phyloP scores from a whole-genome alignment of 2,797 vertebrate genomes.

The Rhynchotus rufescens region DNA sequence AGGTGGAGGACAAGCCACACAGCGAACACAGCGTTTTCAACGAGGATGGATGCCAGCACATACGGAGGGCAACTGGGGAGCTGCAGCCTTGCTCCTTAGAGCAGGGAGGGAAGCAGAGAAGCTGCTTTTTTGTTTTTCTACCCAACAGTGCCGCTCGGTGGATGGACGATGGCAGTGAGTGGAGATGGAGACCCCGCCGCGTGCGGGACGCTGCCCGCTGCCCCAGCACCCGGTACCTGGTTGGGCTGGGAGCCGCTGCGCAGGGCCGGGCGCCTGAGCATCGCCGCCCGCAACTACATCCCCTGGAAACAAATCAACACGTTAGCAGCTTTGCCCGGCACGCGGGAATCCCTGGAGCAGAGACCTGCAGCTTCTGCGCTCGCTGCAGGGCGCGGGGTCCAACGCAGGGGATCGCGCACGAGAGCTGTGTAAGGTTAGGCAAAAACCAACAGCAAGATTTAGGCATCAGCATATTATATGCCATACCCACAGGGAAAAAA shows the following conservation, averaged over 20 bases:
- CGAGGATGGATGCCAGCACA: not conserved
- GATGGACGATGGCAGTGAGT: constrained; percentile 41
- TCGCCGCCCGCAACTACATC: constrained; percentile 85
- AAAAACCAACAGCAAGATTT: not conserved
- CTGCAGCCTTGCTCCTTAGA: not conserved
- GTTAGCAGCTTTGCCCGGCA: constrained; percentile 50
- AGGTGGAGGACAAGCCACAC: not conserved
- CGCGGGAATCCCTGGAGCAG: not conserved
- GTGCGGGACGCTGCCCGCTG: not conserved
- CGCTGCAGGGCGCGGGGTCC: not conserved
- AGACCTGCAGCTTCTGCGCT: not conserved
- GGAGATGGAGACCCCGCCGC: constrained; percentile 10
- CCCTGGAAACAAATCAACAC: constrained; percentile 81
- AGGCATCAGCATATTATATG: fast-evolving
- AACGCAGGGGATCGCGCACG: not conserved
- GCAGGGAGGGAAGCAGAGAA: not conserved
- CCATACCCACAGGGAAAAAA: not conserved
- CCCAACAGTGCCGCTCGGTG: constrained; percentile 83
- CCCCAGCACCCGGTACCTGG: constrained; percentile 84
- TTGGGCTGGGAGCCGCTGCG: constrained; percentile 85
- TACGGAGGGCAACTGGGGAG: not conserved
- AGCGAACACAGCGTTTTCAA: not conserved
- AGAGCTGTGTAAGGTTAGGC: not conserved
- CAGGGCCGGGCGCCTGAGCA: constrained; percentile 83
- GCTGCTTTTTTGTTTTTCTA: constrained; percentile 24